Percentiles rank a stretch among this genome's conserved stretches.
These are phyloP conservation scores for Scomberomorus guttatus DNA, from an alignment of 2,797 vertebrate species.

Conservation along the genomic window DNA sequence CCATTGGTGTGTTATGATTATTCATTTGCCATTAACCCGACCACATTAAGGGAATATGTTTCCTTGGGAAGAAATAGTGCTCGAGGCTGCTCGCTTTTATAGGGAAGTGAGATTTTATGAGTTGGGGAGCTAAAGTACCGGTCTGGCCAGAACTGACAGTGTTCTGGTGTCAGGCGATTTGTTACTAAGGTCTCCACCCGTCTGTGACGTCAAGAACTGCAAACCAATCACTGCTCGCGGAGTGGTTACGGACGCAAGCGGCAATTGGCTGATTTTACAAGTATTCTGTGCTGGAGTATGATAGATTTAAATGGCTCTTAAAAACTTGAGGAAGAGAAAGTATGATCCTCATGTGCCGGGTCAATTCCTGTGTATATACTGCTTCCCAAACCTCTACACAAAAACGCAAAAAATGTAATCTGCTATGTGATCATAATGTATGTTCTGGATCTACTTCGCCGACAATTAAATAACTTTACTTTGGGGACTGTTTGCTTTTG, in stretches of 20 bases:
- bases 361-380: not conserved
- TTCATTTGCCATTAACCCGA: constrained; percentile 89
- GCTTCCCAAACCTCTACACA: constrained; percentile 12
- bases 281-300: constrained; percentile 20
- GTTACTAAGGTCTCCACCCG: constrained; percentile 64
- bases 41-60: constrained; percentile 75
- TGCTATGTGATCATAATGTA: constrained; percentile 1
- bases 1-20: constrained; percentile 90
- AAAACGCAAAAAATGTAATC: not conserved
- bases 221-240: constrained; percentile 53
- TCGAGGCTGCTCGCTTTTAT: constrained; percentile 79
- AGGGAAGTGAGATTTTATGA: constrained; percentile 64
- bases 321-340: constrained; percentile 41
- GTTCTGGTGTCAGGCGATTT: constrained; percentile 60
- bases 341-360: not conserved
- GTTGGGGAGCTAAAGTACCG: constrained; percentile 51
- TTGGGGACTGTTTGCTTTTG: constrained; percentile 6
- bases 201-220: constrained; percentile 63
- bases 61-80: constrained; percentile 68
- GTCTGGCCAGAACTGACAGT: constrained; percentile 50
- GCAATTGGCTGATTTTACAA: constrained; percentile 47
- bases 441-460: constrained; percentile 2
- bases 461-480: constrained; percentile 10
- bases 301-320: constrained; percentile 21
- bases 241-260: constrained; percentile 17